Evolutionary conservation across 2,888 invertebrate species (phyloP).

Genomic region (Taphrorychus bicolor): DNA sequence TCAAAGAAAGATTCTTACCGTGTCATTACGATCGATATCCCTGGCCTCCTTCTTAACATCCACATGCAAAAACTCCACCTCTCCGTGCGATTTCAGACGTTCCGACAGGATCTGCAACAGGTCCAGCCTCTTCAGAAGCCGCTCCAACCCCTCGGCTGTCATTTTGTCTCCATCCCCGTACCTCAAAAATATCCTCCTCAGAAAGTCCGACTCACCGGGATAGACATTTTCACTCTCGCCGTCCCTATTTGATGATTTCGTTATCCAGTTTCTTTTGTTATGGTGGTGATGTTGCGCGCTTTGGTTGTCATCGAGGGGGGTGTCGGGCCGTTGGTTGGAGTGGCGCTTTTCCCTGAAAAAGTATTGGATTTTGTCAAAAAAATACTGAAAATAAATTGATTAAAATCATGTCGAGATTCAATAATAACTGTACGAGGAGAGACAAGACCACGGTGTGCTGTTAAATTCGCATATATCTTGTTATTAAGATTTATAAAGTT

Average conservation of each 20-base stretch:
- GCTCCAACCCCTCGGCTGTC: constrained; percentile 75
- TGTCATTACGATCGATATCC: constrained; percentile 20
- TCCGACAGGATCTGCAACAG: constrained; percentile 54
- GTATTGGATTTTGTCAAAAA: too few species aligned
- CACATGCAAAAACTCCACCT: constrained; percentile 1
- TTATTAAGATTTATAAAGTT: too few species aligned
- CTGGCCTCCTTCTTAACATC: constrained; percentile 18
- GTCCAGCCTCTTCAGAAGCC: constrained; percentile 43
- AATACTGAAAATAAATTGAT: too few species aligned
- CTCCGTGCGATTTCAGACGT: constrained; percentile 14
- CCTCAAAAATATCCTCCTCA: constrained; percentile 71
- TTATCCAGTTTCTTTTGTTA: not conserved
- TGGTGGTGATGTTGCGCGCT: not conserved
- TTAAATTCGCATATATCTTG: too few species aligned
- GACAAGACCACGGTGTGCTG: too few species aligned
- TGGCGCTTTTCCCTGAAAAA: constrained; percentile 45
- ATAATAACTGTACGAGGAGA: too few species aligned
- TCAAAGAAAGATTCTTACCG: constrained; percentile 11
- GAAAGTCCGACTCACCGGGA: constrained; percentile 35
- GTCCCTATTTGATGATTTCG: not conserved
- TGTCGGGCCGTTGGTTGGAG: constrained; percentile 39
- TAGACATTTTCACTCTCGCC: not conserved
- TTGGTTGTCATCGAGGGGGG: constrained; percentile 32
- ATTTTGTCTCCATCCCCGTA: constrained; percentile 71
- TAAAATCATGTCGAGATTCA: too few species aligned